Evolutionary conservation across 2,797 vertebrate species (phyloP), one percentile per base, ranked within the genome.

Genomic region (Tarsius wallacei): DNA sequence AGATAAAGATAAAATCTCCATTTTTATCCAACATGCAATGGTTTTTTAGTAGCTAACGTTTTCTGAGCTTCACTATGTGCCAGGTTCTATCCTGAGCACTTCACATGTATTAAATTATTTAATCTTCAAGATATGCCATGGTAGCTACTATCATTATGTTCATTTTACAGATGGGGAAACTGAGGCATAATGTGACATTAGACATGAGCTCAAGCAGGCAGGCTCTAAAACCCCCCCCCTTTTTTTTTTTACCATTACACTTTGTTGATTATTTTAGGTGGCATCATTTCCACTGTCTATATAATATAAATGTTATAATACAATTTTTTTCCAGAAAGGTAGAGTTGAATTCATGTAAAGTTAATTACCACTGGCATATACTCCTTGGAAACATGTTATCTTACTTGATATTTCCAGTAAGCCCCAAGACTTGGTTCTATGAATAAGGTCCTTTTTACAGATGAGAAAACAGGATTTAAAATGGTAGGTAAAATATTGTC

Each of bases 181-280:
- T 17, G 66, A 42, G 42, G 33, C 7, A 64, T n/a, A 12, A 14
- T n/a, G 21, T 28, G 26, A 14, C 36, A 22, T 3, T 15, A 33
- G 19, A 83, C 2, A 7, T 14, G 36, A 22, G 2, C 26, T 19
- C 36, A 5, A 36, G 14, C n/a, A 55, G 14, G 28, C 24, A 71
- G n/a, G 10, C 9, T 36, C 4, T 15, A 22, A 5, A 22, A 24
- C 0, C 19, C n/a, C n/a, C n/a, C n/a, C n/a, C n/a, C n/a, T n/a
- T n/a, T n/a, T n/a, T 47, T 33, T 22, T 59, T 57, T 78, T 21
- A 70, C 19, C 15, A 3, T 26, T 24, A 6, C 12, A 6, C 3
- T n/a, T 3, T 5, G 36, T 4, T 53, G 74, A 33, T 31, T 42
- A 86, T 70, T 71, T 64, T 19, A 49, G 59, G 24, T 22, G 0